A percentile compares a stretch with the other conserved stretches of the same genome.
phyloP scores from a whole-genome alignment of 2,797 vertebrate species.

The Siniperca undulata region DNA sequence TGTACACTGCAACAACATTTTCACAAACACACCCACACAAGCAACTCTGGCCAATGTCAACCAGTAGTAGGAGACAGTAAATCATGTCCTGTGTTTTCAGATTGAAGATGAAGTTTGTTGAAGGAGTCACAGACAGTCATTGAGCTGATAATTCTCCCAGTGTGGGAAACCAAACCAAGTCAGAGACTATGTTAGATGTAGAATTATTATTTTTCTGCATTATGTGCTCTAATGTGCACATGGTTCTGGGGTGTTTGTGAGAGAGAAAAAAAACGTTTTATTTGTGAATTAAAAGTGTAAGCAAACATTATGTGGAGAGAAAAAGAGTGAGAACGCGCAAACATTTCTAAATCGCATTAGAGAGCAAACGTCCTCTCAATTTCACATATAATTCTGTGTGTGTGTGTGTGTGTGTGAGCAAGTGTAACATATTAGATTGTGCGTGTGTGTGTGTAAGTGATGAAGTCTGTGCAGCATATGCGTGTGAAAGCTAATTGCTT shows the following conservation, averaged over 20 bases:
- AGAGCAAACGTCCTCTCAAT: not conserved
- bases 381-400: not conserved
- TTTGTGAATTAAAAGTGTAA: conserved; percentile 1
- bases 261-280: not conserved
- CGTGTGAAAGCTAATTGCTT: conserved; percentile 83
- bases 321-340: not conserved
- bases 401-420: conserved; percentile 20
- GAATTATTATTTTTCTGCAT: not conserved
- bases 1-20: not conserved
- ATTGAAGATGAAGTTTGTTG: conserved; percentile 19
- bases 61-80: conserved; percentile 11
- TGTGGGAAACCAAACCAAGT: conserved; percentile 10
- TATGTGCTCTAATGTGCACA: not conserved
- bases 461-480: conserved; percentile 67
- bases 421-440: conserved; percentile 14
- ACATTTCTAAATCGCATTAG: conserved; percentile 39
- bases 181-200: not conserved
- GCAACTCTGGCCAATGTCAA: not conserved
- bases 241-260: conserved; percentile 11
- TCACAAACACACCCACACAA: conserved; percentile 17
- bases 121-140: not conserved
- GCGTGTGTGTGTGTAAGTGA: conserved; percentile 19
- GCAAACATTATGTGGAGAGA: not conserved
- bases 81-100: conserved; percentile 21
- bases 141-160: conserved; percentile 7